Percentiles rank a stretch among this genome's conserved stretches.
Conservation (phyloP, 2,888 invertebrate species). For the Sinelater perroti region DNA sequence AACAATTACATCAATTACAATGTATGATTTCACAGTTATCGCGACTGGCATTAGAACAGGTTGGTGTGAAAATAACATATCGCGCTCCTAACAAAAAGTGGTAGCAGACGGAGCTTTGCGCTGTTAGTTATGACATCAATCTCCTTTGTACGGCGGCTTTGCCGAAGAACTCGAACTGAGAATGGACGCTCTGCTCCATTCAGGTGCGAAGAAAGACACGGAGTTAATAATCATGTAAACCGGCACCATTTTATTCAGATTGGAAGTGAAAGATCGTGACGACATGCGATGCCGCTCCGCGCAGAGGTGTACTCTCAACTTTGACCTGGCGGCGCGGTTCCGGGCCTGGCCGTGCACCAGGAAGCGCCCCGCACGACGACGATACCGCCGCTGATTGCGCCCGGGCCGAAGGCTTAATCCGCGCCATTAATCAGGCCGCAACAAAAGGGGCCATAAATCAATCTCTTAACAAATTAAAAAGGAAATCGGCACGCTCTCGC, state of each 20-base stretch:
- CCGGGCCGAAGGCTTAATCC: constrained; percentile 19
- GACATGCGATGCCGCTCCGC: constrained; percentile 21
- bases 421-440: constrained; percentile 24
- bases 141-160: no score
- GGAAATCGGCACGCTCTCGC: constrained; percentile 35
- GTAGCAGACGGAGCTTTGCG: no score
- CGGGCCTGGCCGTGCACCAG: neutral
- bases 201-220: constrained; percentile 10
- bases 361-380: constrained; percentile 7
- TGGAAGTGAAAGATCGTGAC: constrained; percentile 28
- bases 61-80: constrained; percentile 15
- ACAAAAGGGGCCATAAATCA: constrained; percentile 28
- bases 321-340: constrained; percentile 17
- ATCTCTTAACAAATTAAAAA: constrained; percentile 37
- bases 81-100: no score
- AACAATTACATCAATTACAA: constrained; percentile 50
- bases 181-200: neutral
- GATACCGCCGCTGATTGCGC: constrained; percentile 3
- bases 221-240: constrained; percentile 24
- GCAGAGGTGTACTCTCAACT: constrained; percentile 10
- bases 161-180: no score
- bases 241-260: constrained; percentile 21
- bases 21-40: constrained; percentile 53
- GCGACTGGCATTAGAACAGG: constrained; percentile 41
- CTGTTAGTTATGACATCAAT: no score